Evolutionary conservation across 2,888 invertebrate genomes (phyloP).

Genomic region (Diplolepis rosae): DNA sequence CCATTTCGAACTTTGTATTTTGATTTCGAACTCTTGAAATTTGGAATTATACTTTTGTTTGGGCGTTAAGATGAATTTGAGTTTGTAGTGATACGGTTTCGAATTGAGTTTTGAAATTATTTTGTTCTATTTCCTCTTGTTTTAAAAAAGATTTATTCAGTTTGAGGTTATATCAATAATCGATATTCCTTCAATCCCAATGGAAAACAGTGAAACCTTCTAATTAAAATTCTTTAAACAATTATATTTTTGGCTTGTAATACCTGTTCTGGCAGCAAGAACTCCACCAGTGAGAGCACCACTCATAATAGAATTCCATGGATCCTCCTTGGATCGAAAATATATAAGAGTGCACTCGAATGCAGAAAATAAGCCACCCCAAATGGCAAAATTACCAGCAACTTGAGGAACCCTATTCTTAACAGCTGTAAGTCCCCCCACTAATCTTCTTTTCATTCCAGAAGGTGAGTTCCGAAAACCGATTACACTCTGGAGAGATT

Average conservation of each 20-base stretch:
- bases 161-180: too few species aligned
- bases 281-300: slow-evolving; percentile 97
- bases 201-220: too few species aligned
- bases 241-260: slow-evolving; percentile 57
- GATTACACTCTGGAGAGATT: slow-evolving; percentile 84
- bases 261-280: slow-evolving; percentile 91
- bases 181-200: too few species aligned
- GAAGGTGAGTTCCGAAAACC: slow-evolving; percentile 96
- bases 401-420: slow-evolving; percentile 90
- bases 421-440: slow-evolving; percentile 84
- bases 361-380: slow-evolving; percentile 97
- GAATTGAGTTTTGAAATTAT: too few species aligned
- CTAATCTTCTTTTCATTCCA: slow-evolving; percentile 83
- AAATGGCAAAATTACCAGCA: slow-evolving; percentile 96
- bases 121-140: too few species aligned
- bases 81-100: too few species aligned
- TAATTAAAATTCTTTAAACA: background rate
- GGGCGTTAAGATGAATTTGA: too few species aligned
- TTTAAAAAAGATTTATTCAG: too few species aligned
- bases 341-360: slow-evolving; percentile 96
- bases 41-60: too few species aligned
- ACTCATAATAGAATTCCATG: slow-evolving; percentile 94
- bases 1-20: too few species aligned
- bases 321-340: slow-evolving; percentile 94
- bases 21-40: too few species aligned